Evolutionary conservation across 1,140 invertebrate genomes (phyloP).

Genomic region (Drepana arcuata): DNA sequence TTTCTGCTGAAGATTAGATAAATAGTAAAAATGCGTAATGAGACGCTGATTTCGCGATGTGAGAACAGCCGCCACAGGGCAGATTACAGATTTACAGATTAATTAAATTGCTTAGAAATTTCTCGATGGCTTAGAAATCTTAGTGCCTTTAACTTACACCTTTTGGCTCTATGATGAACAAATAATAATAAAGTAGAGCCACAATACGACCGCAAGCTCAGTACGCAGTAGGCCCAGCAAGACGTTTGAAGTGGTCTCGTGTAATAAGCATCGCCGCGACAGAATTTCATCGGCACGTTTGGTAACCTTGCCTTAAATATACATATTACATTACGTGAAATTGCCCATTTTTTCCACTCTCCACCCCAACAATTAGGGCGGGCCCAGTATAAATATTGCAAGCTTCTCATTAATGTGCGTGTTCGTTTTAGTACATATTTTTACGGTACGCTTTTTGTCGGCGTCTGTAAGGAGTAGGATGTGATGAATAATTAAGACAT

Average conservation of each 20-base stretch:
- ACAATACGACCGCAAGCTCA: constrained; percentile 14
- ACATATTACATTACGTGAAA: constrained; percentile 72
- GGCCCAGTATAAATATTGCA: constrained; percentile 70
- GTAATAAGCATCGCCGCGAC: constrained; percentile 60
- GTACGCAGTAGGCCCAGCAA: constrained; percentile 31
- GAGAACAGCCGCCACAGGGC: too few species aligned
- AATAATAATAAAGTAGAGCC: constrained; percentile 33
- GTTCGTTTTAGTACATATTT: constrained; percentile 65
- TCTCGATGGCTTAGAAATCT: too few species aligned
- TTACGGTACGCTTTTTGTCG: constrained; percentile 47
- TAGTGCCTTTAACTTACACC: too few species aligned
- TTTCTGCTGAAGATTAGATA: too few species aligned
- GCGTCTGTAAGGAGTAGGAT: constrained; percentile 49
- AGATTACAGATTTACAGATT: too few species aligned
- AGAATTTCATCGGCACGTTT: constrained; percentile 48
- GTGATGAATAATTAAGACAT: constrained; percentile 66
- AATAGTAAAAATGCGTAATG: too few species aligned
- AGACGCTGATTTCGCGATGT: too few species aligned
- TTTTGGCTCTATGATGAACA: too few species aligned
- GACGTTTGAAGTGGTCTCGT: constrained; percentile 62
- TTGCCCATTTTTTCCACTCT: constrained; percentile 72
- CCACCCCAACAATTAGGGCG: constrained; percentile 69
- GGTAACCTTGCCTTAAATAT: constrained; percentile 66
- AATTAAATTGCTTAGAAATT: too few species aligned
- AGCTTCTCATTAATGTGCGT: constrained; percentile 66